Evolutionary conservation across 2,797 vertebrate species (phyloP).

Genomic region (Scolopax bukidnonensis): DNA sequence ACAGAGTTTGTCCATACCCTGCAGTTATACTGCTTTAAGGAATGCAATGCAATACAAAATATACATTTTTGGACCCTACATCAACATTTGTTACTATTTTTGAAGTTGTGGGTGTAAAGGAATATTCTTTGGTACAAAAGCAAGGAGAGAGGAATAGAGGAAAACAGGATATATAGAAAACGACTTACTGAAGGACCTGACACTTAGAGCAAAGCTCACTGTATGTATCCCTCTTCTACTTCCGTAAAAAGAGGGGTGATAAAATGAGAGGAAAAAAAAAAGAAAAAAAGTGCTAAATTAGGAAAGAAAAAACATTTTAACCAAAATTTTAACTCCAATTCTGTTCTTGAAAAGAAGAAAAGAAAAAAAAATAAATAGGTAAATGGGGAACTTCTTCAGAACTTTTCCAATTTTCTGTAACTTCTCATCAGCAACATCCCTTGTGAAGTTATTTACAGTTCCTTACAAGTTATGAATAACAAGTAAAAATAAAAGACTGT

Average conservation of each 20-base stretch:
- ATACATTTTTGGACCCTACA: background rate
- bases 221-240: background rate
- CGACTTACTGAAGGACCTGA: background rate
- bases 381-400: background rate
- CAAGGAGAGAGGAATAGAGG: background rate
- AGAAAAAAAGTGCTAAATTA: fast-evolving
- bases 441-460: conserved; percentile 55
- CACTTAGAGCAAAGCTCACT: background rate
- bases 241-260: background rate
- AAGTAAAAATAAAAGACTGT: conserved; percentile 14
- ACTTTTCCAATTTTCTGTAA: background rate
- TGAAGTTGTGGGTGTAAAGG: background rate
- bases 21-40: background rate
- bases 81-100: background rate
- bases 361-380: background rate
- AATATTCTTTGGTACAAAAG: background rate
- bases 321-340: background rate
- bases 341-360: background rate
- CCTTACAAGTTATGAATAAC: conserved; percentile 36
- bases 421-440: background rate
- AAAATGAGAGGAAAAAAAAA: background rate
- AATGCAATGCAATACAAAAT: background rate
- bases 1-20: background rate
- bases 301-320: background rate
- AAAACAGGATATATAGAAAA: background rate